phyloP scores from a whole-genome alignment of 2,113 vertebrate genomes.

The Castor canadensis region DNA sequence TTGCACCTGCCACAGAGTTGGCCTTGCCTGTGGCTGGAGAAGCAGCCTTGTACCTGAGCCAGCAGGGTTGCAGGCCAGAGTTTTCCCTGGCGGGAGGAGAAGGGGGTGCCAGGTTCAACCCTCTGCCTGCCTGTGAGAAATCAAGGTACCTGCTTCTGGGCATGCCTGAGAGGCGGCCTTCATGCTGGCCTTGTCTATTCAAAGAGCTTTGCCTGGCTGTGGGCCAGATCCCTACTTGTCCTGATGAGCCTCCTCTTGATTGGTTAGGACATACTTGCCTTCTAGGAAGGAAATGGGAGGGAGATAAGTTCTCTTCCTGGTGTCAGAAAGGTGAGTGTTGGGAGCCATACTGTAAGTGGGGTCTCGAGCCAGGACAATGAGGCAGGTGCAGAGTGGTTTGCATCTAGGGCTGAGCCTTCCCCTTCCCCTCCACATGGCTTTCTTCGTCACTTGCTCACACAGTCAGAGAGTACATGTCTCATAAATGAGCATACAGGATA shows the following conservation, averaged over 20 bases:
- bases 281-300: background rate
- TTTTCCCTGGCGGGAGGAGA: background rate
- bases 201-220: background rate
- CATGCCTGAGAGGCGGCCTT: background rate
- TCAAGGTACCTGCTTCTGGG: background rate
- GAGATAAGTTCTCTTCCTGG: background rate
- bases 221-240: background rate
- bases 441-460: background rate
- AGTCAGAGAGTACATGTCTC: background rate
- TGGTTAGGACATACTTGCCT: background rate
- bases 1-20: background rate
- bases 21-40: too few species aligned
- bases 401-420: background rate
- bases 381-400: background rate
- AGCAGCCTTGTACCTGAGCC: background rate
- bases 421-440: background rate
- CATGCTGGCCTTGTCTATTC: background rate
- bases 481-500: background rate
- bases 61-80: background rate
- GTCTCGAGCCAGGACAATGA: fast-evolving
- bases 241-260: background rate
- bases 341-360: background rate
- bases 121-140: background rate
- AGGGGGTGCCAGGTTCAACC: background rate
- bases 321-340: background rate